Conservation (phyloP, 2,888 invertebrate species). For the Drosophila phalerata region DNA sequence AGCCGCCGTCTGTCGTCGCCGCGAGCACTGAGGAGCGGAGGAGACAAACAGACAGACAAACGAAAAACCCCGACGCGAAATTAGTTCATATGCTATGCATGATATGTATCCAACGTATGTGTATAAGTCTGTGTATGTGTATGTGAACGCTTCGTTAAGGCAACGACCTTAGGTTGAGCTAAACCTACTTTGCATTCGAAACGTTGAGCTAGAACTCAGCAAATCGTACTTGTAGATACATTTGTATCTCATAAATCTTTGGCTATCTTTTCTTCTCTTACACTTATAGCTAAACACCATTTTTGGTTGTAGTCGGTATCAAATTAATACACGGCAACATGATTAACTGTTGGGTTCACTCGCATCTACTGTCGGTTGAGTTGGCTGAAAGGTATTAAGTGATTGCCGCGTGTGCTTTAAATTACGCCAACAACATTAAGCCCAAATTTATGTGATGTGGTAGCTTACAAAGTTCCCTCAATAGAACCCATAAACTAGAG, state of each 20-base stretch:
- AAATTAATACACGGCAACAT: constrained; percentile 43
- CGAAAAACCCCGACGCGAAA: constrained; percentile 32
- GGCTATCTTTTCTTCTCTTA: constrained; percentile 9
- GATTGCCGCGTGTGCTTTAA: constrained; percentile 20
- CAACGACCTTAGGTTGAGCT: constrained; percentile 12
- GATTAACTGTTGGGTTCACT: constrained; percentile 37
- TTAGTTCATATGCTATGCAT: constrained; percentile 49
- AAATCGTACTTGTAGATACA: constrained; percentile 12
- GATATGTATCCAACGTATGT: not conserved
- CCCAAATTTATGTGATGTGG: constrained; percentile 27
- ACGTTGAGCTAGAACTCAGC: not conserved
- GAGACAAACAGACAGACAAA: constrained; percentile 3
- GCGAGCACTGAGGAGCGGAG: constrained; percentile 10
- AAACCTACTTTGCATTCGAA: not conserved
- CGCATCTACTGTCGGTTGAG: constrained; percentile 12
- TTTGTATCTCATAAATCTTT: constrained; percentile 36
- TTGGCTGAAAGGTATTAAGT: constrained; percentile 9
- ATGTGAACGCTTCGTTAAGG: constrained; percentile 25
- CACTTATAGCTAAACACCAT: constrained; percentile 1
- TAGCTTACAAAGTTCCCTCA: not conserved
- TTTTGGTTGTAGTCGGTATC: not conserved
- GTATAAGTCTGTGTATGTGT: constrained; percentile 1
- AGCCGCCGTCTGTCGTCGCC: constrained; percentile 40
- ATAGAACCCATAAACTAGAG: constrained; percentile 6
- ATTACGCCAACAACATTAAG: constrained; percentile 20